Evolutionary conservation across 2,113 vertebrate genomes (phyloP), one percentile per base, ranked within the genome.

Genomic region (Zosterops borbonicus): DNA sequence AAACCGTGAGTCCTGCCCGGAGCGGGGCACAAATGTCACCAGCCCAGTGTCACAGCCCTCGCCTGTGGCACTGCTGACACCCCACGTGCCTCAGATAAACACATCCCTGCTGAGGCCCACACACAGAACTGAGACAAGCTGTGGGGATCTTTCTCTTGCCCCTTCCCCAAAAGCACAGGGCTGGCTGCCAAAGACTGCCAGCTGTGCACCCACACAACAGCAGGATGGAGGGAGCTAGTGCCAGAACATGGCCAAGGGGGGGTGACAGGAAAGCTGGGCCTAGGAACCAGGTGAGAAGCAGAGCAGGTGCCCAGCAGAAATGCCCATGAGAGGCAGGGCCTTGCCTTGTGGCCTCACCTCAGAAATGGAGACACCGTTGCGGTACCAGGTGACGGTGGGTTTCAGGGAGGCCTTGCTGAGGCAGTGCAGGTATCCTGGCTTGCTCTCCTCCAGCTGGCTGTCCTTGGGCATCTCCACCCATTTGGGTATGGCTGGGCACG

Each of bases 341-440:
- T 68, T 31, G 41, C 14, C 56, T 22, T 41, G n/a, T 44, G 1
- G 4, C n/a, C 98, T 97, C 75, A 99, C 99, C 98, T 99, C 99
- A 0, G 98, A 97, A 97, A 99, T 98, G 70, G 98, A 90, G 78
- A 98, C 91, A 28, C 95, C 98, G 14, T 98, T 99, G 88, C 99
- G 98, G 88, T 98, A 97, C 99, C 99, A 99, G 64, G 97, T 98
- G 93, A 99, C 98, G 0, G 97, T 98, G 27, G 99, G 99, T 41
- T 98, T 98, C 14, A 98, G 98, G 28, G 98, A 99, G 62, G 98
- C 98, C 92, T 98, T 98, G 50, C 98, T 98, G 31, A 98, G 97
- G 74, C 99, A 99, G 97, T 99, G 99, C 69, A 99, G 98, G 87
- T 98, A 99, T 55, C 99, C 99, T 0, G 99, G 98, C 92, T 98